Evolutionary conservation across 2,888 invertebrate genomes (phyloP), one percentile per base, ranked within the genome.

Genomic region (Agrochola litura): DNA sequence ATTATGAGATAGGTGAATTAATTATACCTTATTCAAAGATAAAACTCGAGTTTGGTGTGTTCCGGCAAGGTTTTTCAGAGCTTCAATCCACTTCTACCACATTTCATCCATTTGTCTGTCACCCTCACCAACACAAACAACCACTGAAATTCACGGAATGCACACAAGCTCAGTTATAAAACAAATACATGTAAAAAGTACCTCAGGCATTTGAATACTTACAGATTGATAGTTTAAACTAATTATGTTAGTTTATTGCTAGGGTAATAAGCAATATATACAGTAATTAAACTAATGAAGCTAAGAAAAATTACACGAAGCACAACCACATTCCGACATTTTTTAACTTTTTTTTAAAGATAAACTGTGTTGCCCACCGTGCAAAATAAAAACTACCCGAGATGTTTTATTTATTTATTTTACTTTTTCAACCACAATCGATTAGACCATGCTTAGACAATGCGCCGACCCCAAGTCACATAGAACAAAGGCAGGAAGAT

Each of bases 101-200:
- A 95, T 95, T 94, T 94, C 93, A 90, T 91, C 91, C 90, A 94
- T 92, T 93, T 92, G 93, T 93, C 91, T 91, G 92, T 80, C 93
- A 93, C 92, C 92, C 93, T 93, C 93, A 95, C 95, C 91, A 95
- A 94, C 94, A 95, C 95, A 96, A 94, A 95, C 94, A 95, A 93
- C 91, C 90, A 93, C 91, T 93, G 92, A 93, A 93, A 94, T 91
- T 92, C 87, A 92, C 79, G 71, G 91, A 92, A 90, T 92, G 90
- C 93, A 93, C 93, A 93, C 92, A 92, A 90, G 87, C 91, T 92
- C 88, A 91, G 69, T 73, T 80, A 81, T 60, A 75, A 76, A 87
- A 79, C 73, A 86, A 86, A 86, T 89, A 86, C 81, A 82, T 58
- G 58, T 75, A 82, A 80, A 78, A 72, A 56, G 58, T 81, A 79